Percentiles rank a stretch among this genome's conserved stretches.
Evolutionary conservation across 2,888 invertebrate species (phyloP).

Genomic region (Lymantria dispar): DNA sequence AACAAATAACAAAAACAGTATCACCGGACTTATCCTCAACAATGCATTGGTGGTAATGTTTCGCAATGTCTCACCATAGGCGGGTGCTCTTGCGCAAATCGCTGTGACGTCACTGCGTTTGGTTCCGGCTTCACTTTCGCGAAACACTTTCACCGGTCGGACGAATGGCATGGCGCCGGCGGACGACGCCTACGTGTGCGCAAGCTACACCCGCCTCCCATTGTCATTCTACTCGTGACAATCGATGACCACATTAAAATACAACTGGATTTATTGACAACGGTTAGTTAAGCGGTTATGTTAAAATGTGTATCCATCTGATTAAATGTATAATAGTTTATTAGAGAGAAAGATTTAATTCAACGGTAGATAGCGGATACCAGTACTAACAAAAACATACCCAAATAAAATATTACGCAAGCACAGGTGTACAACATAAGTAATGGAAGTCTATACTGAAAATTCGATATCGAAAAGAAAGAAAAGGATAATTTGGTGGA

Average conservation of each 20-base stretch:
- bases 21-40: conserved; percentile 45
- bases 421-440: too few species aligned
- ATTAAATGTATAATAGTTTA: too few species aligned
- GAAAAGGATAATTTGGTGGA: too few species aligned
- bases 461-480: too few species aligned
- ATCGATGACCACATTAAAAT: conserved; percentile 36
- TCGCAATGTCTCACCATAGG: conserved; percentile 63
- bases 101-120: conserved; percentile 67
- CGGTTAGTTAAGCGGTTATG: neutral
- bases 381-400: too few species aligned
- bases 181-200: conserved; percentile 35
- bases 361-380: too few species aligned
- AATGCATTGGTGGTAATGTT: conserved; percentile 62
- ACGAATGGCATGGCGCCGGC: conserved; percentile 48
- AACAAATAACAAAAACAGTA: conserved; percentile 42
- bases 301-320: neutral
- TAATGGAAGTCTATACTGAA: too few species aligned
- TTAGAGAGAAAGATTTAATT: too few species aligned
- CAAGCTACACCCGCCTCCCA: conserved; percentile 24
- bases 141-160: conserved; percentile 74
- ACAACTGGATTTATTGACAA: neutral
- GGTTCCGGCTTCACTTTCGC: conserved; percentile 81
- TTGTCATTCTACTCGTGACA: conserved; percentile 50
- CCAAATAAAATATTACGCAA: too few species aligned
- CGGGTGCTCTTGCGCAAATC: conserved; percentile 72